Base-by-base conservation (phyloP, 1,140 invertebrate species). In the Gonatopus flavifemur region DNA sequence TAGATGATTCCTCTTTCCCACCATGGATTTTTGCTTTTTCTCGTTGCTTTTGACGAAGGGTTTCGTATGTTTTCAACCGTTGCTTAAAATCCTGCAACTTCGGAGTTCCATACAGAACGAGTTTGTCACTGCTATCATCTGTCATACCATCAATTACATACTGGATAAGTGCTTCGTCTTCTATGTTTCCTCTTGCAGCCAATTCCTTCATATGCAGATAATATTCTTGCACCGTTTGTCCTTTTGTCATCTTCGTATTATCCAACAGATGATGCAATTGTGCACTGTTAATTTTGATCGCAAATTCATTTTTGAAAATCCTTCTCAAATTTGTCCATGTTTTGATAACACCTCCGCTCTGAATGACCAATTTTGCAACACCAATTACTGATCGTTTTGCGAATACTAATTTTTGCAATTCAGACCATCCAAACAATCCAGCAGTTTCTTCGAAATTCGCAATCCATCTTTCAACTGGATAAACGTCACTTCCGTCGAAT, bases 141-240 rank as follows among this genome's bases (percentile, higher is more conserved):
- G 19, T 35, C 21, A 66, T 62, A 15, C 62, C 61, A 16, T 68
- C 61, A 24, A 66, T 66, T 2, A 68, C 55, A 22, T 64, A 61
- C 49, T 62, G 62, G 19, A 67, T 67, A 2, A 66, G 32, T 20
- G 42, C 49, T 48, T 49, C 46, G 8, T 36, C 20, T 38, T 65
- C 57, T 10, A 65, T 44, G 32, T 45, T 35, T 25, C 45, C 47
- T 30, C 41, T 20, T 10, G 35, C 40, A 19, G 51, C 39, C 10
- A 54, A 37, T 22, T 45, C 37, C 25, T 49, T 42, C 51, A 54
- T 54, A 15, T 31, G n/a, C 7, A 49, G 20, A 12, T 39, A n/a
- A 18, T 57, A 57, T 39, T 57, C 44, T 12, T 49, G 39, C 13
- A 33, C 15, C n/a, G 38, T 10, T 38, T 57, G 50, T 24, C 15